Conservation (phyloP, 2,888 invertebrate genomes). For the Resseliella maxima region DNA sequence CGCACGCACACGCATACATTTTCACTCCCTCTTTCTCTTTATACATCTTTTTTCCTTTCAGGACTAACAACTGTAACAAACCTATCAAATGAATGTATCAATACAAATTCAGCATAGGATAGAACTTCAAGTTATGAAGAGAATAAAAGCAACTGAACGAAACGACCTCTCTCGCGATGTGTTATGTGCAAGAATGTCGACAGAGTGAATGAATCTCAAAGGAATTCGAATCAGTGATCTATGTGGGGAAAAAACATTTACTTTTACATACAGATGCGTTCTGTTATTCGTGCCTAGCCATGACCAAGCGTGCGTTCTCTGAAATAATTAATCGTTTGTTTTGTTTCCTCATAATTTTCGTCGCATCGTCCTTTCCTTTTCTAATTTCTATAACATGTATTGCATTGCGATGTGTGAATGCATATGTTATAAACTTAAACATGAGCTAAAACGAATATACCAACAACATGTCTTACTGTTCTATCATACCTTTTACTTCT, state of each 20-base stretch:
- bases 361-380: neutral
- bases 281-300: too few relatives aligned
- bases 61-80: neutral
- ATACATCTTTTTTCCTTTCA: too few relatives aligned
- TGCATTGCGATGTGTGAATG: neutral
- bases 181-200: slow-evolving; percentile 10
- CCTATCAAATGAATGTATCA: neutral
- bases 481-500: too few relatives aligned
- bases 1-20: too few relatives aligned
- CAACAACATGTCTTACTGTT: neutral
- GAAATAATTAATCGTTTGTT: neutral
- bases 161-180: neutral
- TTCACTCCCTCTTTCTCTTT: too few relatives aligned
- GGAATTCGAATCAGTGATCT: slow-evolving; percentile 18
- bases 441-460: too few relatives aligned
- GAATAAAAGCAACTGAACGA: neutral
- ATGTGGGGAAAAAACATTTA: neutral
- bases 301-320: too few relatives aligned
- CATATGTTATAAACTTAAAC: neutral
- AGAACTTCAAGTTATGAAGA: neutral
- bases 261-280: neutral
- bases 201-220: slow-evolving; percentile 31
- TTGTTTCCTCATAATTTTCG: neutral
- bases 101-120: neutral
- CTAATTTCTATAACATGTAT: neutral